These are phyloP conservation scores for Gorsachius goisagi DNA, from an alignment of 2,113 vertebrate genomes.

Conservation along the genomic window DNA sequence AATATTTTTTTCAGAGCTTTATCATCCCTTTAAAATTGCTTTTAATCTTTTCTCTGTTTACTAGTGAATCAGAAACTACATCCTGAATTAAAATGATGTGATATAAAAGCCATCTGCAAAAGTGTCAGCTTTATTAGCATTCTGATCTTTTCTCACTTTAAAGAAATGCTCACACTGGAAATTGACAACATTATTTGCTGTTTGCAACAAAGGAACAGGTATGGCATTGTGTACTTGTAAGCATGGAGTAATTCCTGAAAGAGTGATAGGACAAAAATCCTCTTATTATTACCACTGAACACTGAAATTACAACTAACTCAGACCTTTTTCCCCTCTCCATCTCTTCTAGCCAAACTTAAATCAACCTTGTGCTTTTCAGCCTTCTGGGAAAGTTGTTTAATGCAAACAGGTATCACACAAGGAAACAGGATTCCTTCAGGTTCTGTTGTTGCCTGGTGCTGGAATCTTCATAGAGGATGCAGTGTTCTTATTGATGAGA, in stretches of 20 bases:
- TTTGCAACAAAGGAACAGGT: neutral
- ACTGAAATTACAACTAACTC: neutral
- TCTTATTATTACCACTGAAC: neutral
- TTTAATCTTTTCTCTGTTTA: conserved; percentile 35
- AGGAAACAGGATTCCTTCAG: neutral
- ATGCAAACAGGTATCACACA: neutral
- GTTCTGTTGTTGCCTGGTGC: neutral
- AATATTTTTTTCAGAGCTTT: neutral
- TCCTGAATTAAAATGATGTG: conserved; percentile 5
- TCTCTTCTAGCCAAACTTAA: neutral
- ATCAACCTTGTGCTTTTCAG: neutral
- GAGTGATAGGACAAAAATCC: neutral
- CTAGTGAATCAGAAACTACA: neutral
- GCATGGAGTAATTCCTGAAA: neutral
- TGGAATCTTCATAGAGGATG: neutral
- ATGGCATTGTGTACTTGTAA: neutral
- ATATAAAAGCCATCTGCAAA: neutral
- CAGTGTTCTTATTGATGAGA: neutral
- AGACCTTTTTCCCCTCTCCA: neutral
- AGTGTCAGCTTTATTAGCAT: neutral
- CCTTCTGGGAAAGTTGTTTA: neutral
- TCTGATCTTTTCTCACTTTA: neutral
- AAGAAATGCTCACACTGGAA: neutral
- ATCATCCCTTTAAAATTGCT: conserved; percentile 19
- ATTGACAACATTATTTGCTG: neutral